A percentile compares a stretch with the other conserved stretches of the same genome.
Evolutionary conservation across 2,888 invertebrate genomes (phyloP).

Genomic region (Nomada goodeniana): DNA sequence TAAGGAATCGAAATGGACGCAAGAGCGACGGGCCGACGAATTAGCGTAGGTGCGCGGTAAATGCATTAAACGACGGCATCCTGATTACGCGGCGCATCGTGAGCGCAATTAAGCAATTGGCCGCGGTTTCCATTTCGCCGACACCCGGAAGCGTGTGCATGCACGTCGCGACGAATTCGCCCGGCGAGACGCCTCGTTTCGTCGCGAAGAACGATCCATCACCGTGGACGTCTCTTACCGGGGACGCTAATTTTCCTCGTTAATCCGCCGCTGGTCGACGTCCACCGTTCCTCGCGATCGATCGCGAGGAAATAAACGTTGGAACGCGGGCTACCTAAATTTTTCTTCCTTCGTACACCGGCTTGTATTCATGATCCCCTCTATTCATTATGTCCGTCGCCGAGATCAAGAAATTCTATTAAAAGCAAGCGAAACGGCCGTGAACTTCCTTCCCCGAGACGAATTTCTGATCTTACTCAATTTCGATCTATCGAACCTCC

Average conservation of each 20-base stretch:
- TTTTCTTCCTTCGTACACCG: neutral
- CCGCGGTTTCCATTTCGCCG: conserved; percentile 80
- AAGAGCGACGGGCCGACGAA: conserved; percentile 49
- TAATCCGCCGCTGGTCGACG: conserved; percentile 33
- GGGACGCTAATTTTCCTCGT: conserved; percentile 43
- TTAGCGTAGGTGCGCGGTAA: conserved; percentile 81
- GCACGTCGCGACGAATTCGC: conserved; percentile 57
- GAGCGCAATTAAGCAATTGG: conserved; percentile 82
- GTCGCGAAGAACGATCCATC: conserved; percentile 44
- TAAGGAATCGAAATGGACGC: neutral
- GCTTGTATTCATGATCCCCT: no score
- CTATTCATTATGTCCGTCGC: no score
- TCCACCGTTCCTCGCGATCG: conserved; percentile 24
- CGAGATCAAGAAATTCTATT: no score
- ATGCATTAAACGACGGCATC: conserved; percentile 82
- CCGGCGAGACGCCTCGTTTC: conserved; percentile 45
- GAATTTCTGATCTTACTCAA: no score
- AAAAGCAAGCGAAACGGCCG: no score
- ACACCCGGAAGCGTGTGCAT: conserved; percentile 71
- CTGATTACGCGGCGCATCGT: conserved; percentile 79
- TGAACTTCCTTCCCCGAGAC: no score
- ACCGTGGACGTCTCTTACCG: conserved; percentile 22
- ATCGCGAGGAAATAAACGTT: conserved; percentile 16
- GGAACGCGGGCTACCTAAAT: neutral
- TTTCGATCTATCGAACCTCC: no score